Percentiles rank a stretch among this genome's conserved stretches.
Evolutionary conservation across 2,888 invertebrate genomes (phyloP).

Genomic region (Nineta flava): DNA sequence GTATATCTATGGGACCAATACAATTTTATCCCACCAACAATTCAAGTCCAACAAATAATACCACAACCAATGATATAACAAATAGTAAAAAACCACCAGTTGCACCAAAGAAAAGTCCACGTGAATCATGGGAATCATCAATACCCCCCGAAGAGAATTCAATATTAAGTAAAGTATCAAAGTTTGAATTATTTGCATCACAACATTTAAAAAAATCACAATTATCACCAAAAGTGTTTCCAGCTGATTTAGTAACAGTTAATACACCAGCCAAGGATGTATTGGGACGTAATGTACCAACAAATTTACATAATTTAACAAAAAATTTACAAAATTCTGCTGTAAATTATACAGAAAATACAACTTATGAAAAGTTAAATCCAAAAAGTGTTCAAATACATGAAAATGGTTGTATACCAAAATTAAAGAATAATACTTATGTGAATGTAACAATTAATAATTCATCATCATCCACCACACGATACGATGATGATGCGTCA

Average conservation of each 20-base stretch:
- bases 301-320: constrained; percentile 43
- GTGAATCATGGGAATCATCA: constrained; percentile 27
- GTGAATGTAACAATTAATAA: constrained; percentile 27
- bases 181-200: constrained; percentile 62
- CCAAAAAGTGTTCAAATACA: constrained; percentile 20
- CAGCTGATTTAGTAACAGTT: constrained; percentile 58
- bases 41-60: constrained; percentile 22
- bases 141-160: constrained; percentile 39
- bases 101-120: constrained; percentile 37
- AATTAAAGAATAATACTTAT: constrained; percentile 16
- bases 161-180: constrained; percentile 61
- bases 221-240: constrained; percentile 64
- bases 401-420: constrained; percentile 25
- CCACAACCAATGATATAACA: constrained; percentile 16
- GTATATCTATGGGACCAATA: constrained; percentile 66
- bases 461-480: constrained; percentile 17
- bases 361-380: constrained; percentile 23
- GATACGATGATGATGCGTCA: too few relatives aligned
- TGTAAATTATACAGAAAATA: constrained; percentile 26
- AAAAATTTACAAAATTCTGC: constrained; percentile 37
- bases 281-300: constrained; percentile 38
- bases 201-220: constrained; percentile 39
- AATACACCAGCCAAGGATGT: constrained; percentile 73
- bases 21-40: constrained; percentile 34
- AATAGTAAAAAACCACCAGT: constrained; percentile 42